These are phyloP conservation scores for Leptinotarsa lineolata DNA, from an alignment of 1,140 invertebrate species.

Conservation along the genomic window DNA sequence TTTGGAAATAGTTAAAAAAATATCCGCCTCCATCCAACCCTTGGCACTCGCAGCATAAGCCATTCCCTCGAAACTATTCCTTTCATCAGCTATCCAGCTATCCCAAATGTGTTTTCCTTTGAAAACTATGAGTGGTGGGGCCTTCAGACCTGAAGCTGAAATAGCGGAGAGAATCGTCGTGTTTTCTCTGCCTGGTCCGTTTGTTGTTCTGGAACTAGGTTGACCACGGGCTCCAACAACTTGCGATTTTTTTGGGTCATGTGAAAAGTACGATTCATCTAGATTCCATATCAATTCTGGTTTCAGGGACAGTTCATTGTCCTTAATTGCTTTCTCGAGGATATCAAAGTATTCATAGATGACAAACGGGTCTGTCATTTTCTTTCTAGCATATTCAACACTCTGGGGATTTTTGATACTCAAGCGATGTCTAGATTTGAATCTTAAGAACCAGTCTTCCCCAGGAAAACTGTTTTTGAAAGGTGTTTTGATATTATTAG, in stretches of 20 bases:
- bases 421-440: background rate
- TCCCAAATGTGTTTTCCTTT: slow-evolving; percentile 44
- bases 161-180: slow-evolving; percentile 49
- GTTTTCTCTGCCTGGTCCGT: slow-evolving; percentile 50
- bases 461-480: slow-evolving; percentile 47
- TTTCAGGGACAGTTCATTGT: slow-evolving; percentile 38
- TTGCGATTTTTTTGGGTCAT: slow-evolving; percentile 47
- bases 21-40: slow-evolving; percentile 49
- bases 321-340: slow-evolving; percentile 40
- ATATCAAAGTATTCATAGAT: slow-evolving; percentile 44
- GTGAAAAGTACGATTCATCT: slow-evolving; percentile 49
- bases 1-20: slow-evolving; percentile 46
- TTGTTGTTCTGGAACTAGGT: slow-evolving; percentile 46
- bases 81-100: slow-evolving; percentile 31
- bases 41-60: slow-evolving; percentile 48
- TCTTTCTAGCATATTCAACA: too few relatives aligned
- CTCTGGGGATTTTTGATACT: too few relatives aligned
- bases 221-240: slow-evolving; percentile 42
- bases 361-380: slow-evolving; percentile 42
- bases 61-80: slow-evolving; percentile 41
- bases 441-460: slow-evolving; percentile 49
- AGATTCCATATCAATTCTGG: slow-evolving; percentile 49
- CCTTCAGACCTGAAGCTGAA: slow-evolving; percentile 50
- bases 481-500: slow-evolving; percentile 45
- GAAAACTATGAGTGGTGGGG: slow-evolving; percentile 52